Evolutionary conservation across 1,140 invertebrate species (phyloP).

Genomic region (Calephelis nemesis): DNA sequence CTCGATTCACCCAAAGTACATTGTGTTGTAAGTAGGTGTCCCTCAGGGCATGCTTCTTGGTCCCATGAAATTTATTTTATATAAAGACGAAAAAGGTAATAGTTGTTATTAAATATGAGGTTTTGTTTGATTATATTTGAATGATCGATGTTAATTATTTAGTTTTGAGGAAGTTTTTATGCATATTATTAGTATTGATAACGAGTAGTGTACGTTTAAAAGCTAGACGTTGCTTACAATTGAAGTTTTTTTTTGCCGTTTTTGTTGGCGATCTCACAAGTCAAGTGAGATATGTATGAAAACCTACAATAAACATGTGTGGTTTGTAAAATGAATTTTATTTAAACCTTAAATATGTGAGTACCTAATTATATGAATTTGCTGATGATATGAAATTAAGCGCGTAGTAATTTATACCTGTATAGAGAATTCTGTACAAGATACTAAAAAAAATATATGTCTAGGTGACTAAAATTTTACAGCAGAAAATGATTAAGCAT

Average conservation of each 20-base stretch:
- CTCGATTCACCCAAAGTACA: slow-evolving; percentile 13
- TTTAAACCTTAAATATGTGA: neutral
- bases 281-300: slow-evolving; percentile 36
- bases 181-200: slow-evolving; percentile 23
- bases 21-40: slow-evolving; percentile 5
- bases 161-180: slow-evolving; percentile 20
- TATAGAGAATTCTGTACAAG: too few species aligned
- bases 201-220: slow-evolving; percentile 18
- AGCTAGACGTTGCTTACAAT: slow-evolving; percentile 32
- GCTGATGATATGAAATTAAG: too few species aligned
- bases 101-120: slow-evolving; percentile 21
- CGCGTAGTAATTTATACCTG: too few species aligned
- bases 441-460: too few species aligned
- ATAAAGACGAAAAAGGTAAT: slow-evolving; percentile 2
- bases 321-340: slow-evolving; percentile 37
- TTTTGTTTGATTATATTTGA: slow-evolving; percentile 22
- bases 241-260: slow-evolving; percentile 30
- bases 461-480: too few species aligned
- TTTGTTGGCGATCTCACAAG: slow-evolving; percentile 38
- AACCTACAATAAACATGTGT: slow-evolving; percentile 46
- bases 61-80: slow-evolving; percentile 19
- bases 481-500: too few species aligned
- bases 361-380: too few species aligned
- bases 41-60: slow-evolving; percentile 5
- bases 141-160: slow-evolving; percentile 21